A percentile compares a stretch with the other conserved stretches of the same genome.
phyloP scores from a whole-genome alignment of 2,888 invertebrate genomes.

The Drosophila ezoana region DNA sequence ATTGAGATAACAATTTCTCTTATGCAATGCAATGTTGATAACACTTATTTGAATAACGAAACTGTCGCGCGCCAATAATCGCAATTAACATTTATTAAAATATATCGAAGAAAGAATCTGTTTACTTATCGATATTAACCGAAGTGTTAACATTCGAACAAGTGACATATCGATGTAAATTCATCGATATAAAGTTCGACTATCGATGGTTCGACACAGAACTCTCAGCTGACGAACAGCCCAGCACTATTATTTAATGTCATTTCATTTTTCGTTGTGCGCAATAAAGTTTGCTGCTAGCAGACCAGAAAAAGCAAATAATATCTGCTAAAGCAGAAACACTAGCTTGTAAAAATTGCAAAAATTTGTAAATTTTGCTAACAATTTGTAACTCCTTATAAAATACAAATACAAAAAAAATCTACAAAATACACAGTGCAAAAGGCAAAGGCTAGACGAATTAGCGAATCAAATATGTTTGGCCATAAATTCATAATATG shows the following conservation, averaged over 20 bases:
- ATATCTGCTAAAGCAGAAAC: constrained; percentile 5
- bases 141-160: not conserved
- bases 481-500: constrained; percentile 68
- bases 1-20: too few species aligned
- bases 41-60: not conserved
- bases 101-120: not conserved
- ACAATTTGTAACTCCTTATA: not conserved
- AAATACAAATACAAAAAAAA: not conserved
- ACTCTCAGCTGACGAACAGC: constrained; percentile 47
- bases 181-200: constrained; percentile 1
- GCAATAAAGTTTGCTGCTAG: constrained; percentile 44
- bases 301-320: constrained; percentile 15
- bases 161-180: constrained; percentile 7
- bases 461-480: constrained; percentile 63
- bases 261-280: constrained; percentile 58
- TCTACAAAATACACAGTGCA: constrained; percentile 9
- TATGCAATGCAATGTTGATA: too few species aligned
- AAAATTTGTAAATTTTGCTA: constrained; percentile 1
- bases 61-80: not conserved
- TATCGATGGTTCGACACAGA: constrained; percentile 9
- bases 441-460: constrained; percentile 7
- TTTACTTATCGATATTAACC: not conserved
- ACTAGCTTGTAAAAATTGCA: constrained; percentile 12
- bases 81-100: not conserved
- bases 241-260: constrained; percentile 56